A percentile compares a stretch with the other conserved stretches of the same genome.
Conservation (phyloP, 2,888 invertebrate genomes). For the Cantharis nigra region DNA sequence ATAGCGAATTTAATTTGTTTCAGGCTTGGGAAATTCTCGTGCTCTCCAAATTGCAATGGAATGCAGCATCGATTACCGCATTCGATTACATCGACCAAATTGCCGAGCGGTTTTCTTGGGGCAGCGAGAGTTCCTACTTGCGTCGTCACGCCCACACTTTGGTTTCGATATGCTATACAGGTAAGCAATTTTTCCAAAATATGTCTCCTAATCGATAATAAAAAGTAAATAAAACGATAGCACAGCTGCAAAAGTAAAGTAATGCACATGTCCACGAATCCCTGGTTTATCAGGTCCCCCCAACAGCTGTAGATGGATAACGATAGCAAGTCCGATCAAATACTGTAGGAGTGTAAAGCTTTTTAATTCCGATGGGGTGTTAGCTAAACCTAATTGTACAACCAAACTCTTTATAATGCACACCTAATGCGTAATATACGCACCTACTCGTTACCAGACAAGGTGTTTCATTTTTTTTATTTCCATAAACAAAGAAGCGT, state of each 20-base stretch:
- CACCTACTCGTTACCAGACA: conserved; percentile 24
- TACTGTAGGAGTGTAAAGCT: conserved; percentile 30
- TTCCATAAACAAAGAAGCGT: conserved; percentile 20
- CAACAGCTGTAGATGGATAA: conserved; percentile 35
- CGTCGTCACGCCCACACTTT: conserved; percentile 77
- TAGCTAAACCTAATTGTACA: conserved; percentile 19
- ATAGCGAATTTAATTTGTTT: conserved; percentile 41
- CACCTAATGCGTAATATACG: conserved; percentile 11
- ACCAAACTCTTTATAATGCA: conserved; percentile 8
- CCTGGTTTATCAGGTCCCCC: conserved; percentile 29
- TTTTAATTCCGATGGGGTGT: conserved; percentile 19
- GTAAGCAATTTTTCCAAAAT: conserved; percentile 58
- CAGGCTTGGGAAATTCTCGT: conserved; percentile 83
- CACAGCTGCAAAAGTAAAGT: conserved; percentile 31
- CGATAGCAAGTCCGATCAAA: conserved; percentile 27
- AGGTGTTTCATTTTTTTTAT: conserved; percentile 23
- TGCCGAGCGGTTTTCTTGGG: conserved; percentile 68
- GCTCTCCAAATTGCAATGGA: conserved; percentile 78
- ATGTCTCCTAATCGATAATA: conserved; percentile 31
- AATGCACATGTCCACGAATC: conserved; percentile 30
- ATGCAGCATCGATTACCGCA: conserved; percentile 76
- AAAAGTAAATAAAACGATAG: conserved; percentile 23
- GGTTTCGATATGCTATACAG: conserved; percentile 78
- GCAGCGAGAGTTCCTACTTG: conserved; percentile 63
- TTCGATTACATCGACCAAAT: conserved; percentile 85